Conservation (phyloP, 1,140 invertebrate species). For the Drosophila pachea region DNA sequence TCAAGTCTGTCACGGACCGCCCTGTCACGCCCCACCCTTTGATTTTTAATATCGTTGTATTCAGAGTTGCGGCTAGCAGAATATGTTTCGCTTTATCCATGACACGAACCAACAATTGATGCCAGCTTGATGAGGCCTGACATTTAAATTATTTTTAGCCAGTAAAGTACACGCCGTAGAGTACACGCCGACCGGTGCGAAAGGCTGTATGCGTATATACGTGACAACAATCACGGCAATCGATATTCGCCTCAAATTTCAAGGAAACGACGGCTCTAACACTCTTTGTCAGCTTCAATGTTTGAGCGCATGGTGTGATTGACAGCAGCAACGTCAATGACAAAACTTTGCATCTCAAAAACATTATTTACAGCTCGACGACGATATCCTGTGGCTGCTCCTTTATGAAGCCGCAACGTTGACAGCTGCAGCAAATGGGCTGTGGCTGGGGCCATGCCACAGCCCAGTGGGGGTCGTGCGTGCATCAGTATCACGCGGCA, state of each 20-base stretch:
- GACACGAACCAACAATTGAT: slow-evolving; percentile 10
- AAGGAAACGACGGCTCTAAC: not conserved
- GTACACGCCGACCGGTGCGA: not conserved
- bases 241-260: too few relatives aligned
- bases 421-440: slow-evolving; percentile 21
- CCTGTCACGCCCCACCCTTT: not conserved
- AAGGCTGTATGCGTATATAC: too few relatives aligned
- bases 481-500: too few relatives aligned
- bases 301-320: slow-evolving; percentile 18
- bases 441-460: slow-evolving; percentile 12
- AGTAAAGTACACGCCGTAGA: not conserved
- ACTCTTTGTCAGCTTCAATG: not conserved
- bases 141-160: too few relatives aligned
- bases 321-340: slow-evolving; percentile 43
- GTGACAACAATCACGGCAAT: too few relatives aligned
- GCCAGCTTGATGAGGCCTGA: not conserved
- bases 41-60: slow-evolving; percentile 45
- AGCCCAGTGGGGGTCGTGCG: slow-evolving; percentile 2
- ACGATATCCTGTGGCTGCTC: slow-evolving; percentile 43
- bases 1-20: slow-evolving; percentile 15
- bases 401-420: slow-evolving; percentile 36
- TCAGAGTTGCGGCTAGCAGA: slow-evolving; percentile 5
- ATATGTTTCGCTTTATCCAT: slow-evolving; percentile 3
- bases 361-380: slow-evolving; percentile 50
- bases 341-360: slow-evolving; percentile 31